Evolutionary conservation across 2,113 vertebrate genomes (phyloP), one percentile per base, ranked within the genome.

Genomic region (Actenoides lindsayi): DNA sequence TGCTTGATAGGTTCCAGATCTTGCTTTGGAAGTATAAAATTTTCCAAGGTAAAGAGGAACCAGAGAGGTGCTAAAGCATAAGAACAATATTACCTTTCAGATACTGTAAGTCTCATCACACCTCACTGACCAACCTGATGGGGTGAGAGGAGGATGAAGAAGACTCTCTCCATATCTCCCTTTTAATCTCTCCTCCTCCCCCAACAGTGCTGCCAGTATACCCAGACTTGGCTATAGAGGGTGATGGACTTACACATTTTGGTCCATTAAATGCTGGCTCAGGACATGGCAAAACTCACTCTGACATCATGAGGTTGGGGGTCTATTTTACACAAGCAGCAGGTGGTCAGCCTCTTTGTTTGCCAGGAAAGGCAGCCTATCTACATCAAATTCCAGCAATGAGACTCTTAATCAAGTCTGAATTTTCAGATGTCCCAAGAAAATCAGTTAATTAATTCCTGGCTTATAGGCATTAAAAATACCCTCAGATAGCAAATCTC

Each of bases 381-480:
- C 94, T 57, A 41, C 76, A 78, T 68, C 65, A 62, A 93, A 92
- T 97, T 96, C 95, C 95, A 92, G 42, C 76, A 92, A 73, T 37
- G 42, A 87, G 69, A 51, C 30, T 74, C 68, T 90, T 59, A 78
- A 88, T 59, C 60, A 83, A 42, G 9, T 28, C 53, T 81, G 76
- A 81, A 68, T 82, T 93, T 89, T 92, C 90, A 87, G 51, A 93
- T 64, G n/a, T 57, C 25, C 74, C 83, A 93, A n/a, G 51, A 81
- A 95, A 94, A 62, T 27, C 21, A 65, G 27, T 69, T 83, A 37
- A 41, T 63, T 77, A 53, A 7, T 90, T 93, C 90, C 88, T 81
- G 51, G 90, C 10, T 73, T 89, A 25, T 11, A 84, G 53, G 15
- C 30, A 78, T 56, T 89, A 88, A 87, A 90, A 59, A 53, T 10